phyloP scores from a whole-genome alignment of 2,888 invertebrate species.

The Scotopteryx bipunctaria region DNA sequence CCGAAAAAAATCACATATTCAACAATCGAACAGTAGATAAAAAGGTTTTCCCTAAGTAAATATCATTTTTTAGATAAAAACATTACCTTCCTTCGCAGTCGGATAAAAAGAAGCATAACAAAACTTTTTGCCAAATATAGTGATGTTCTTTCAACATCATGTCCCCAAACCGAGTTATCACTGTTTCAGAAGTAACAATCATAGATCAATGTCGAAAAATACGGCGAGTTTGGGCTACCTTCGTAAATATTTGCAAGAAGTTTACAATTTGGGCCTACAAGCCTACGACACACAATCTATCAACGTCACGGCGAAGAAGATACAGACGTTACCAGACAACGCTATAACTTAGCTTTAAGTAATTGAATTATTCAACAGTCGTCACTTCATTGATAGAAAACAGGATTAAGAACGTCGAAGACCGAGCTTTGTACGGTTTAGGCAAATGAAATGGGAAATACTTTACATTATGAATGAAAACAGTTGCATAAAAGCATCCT shows the following conservation, averaged over 20 bases:
- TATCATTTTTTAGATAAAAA: too few relatives aligned
- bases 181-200: slow-evolving; percentile 36
- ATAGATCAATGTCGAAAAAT: slow-evolving; percentile 57
- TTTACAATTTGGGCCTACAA: slow-evolving; percentile 57
- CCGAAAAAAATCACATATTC: slow-evolving; percentile 8
- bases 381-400: slow-evolving; percentile 20
- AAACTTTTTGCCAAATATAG: background rate
- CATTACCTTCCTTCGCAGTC: too few relatives aligned
- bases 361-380: slow-evolving; percentile 46
- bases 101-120: too few relatives aligned
- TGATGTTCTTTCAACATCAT: background rate
- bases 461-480: background rate
- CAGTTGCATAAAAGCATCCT: background rate
- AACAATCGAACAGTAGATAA: slow-evolving; percentile 36
- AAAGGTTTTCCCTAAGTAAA: too few relatives aligned
- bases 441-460: slow-evolving; percentile 5
- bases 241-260: slow-evolving; percentile 62
- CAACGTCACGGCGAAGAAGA: slow-evolving; percentile 53
- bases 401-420: slow-evolving; percentile 7
- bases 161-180: slow-evolving; percentile 4
- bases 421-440: background rate
- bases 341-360: slow-evolving; percentile 54
- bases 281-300: slow-evolving; percentile 55
- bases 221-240: slow-evolving; percentile 41
- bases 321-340: slow-evolving; percentile 47